A percentile compares a stretch with the other conserved stretches of the same genome.
phyloP scores from a whole-genome alignment of 2,797 vertebrate genomes.

The Carduelis carduelis region DNA sequence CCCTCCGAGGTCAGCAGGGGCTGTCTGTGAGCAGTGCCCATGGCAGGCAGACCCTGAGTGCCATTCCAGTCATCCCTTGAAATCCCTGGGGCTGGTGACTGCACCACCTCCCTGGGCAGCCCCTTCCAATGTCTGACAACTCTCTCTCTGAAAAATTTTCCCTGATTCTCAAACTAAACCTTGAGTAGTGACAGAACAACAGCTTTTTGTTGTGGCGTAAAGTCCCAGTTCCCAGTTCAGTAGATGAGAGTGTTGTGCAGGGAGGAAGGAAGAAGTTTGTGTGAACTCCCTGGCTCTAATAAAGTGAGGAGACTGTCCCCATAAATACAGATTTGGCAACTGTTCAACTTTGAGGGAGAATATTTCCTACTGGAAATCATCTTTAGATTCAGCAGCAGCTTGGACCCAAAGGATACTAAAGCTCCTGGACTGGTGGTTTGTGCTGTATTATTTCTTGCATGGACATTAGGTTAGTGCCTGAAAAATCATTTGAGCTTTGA shows the following conservation, averaged over 20 bases:
- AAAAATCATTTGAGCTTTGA: background rate
- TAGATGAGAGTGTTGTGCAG: background rate
- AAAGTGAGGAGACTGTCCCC: background rate
- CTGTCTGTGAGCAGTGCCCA: background rate
- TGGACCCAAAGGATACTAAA: background rate
- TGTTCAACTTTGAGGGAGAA: background rate
- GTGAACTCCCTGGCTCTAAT: background rate
- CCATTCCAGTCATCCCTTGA: background rate
- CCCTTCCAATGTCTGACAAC: background rate
- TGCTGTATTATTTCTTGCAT: background rate
- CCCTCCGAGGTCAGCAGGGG: background rate
- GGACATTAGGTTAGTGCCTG: background rate
- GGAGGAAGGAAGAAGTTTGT: background rate
- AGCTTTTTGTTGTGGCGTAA: background rate
- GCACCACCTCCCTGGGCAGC: background rate
- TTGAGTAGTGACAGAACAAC: background rate
- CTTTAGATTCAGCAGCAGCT: background rate
- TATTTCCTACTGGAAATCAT: background rate
- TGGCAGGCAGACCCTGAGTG: background rate
- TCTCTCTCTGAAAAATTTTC: background rate
- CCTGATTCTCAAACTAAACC: background rate
- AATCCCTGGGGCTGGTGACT: background rate
- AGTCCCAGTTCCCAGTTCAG: background rate
- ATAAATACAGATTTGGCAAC: background rate
- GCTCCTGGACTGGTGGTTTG: background rate